A percentile compares a stretch with the other conserved stretches of the same genome.
These are phyloP conservation scores for Diplazon laetatorius DNA, from an alignment of 2,888 invertebrate genomes.

Conservation along the genomic window DNA sequence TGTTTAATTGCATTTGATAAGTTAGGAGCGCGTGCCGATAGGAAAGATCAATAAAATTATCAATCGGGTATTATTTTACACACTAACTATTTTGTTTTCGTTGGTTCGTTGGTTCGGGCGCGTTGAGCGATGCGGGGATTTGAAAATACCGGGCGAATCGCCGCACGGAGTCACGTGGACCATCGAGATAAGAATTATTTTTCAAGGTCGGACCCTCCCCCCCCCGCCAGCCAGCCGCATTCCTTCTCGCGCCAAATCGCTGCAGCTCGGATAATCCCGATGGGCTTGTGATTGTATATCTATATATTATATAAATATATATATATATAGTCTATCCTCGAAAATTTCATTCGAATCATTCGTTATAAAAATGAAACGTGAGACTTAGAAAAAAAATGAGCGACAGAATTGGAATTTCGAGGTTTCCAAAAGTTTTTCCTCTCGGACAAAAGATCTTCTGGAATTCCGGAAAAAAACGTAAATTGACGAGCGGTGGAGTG, in stretches of 20 bases:
- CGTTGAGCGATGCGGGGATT: too few relatives aligned
- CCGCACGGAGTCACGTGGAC: background rate
- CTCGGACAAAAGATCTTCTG: slow-evolving; percentile 22
- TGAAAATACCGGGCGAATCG: background rate
- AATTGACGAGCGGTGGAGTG: background rate
- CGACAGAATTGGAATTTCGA: slow-evolving; percentile 14
- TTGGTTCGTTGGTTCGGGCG: too few relatives aligned
- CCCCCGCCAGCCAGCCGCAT: slow-evolving; percentile 2
- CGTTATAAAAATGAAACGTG: slow-evolving; percentile 28
- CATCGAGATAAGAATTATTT: background rate
- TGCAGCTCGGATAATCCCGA: background rate
- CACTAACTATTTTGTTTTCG: too few relatives aligned
- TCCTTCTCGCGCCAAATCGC: background rate
- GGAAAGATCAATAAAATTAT: too few relatives aligned
- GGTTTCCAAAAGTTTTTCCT: slow-evolving; percentile 8
- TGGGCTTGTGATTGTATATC: background rate
- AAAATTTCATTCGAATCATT: slow-evolving; percentile 56
- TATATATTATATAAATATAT: too few relatives aligned
- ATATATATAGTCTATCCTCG: too few relatives aligned
- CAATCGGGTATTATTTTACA: too few relatives aligned
- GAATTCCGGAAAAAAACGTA: slow-evolving; percentile 23
- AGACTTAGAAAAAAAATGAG: slow-evolving; percentile 23
- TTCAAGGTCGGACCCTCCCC: too few relatives aligned
- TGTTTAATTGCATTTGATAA: too few relatives aligned
- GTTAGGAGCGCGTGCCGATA: too few relatives aligned